Evolutionary conservation across 1,140 invertebrate species (phyloP), one percentile per base, ranked within the genome.

Genomic region (Triops cancriformis): DNA sequence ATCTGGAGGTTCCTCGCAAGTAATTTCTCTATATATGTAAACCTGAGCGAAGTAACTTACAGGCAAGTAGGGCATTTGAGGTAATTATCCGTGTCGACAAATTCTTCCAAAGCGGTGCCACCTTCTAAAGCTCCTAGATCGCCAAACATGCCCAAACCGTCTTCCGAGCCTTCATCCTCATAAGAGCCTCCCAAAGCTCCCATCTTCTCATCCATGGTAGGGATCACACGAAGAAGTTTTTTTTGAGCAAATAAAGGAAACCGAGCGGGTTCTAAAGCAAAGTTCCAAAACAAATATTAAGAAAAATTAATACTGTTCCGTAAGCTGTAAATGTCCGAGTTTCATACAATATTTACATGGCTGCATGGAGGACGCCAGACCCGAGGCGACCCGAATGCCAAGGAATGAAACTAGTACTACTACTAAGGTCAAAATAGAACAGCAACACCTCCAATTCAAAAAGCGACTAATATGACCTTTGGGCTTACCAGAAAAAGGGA

Each of bases 111-210:
- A 26, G 77, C 37, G 5, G 72, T 27, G n/a, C 77, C 77, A 26
- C 45, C 74, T 0, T 76, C 77, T 14, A 78, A 73, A 45, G 77
- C 64, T 18, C 64, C 64, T 45, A 78, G 74, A 74, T 78, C 77
- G 5, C 77, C 77, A 78, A 78, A 78, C 64, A 78, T 72, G 28
- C 77, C 77, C 1, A 78, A 72, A 73, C 73, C 77, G 27, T 78
- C 77, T 28, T 78, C 77, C 2, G 27, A 27, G 14, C 42, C 37
- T 23, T 64, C 51, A 28, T 73, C 72, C 6, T 64, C 51, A 18
- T 64, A 64, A 5, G 51, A 64, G 51, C 51, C 51, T 18, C 51
- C 14, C 14, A 10, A 14, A 64, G 23, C 51, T 23, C 51, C 51
- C 51, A 64, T 64, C 23, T 64, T 64, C 51, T 64, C 51, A 64